Percentiles rank a stretch among this genome's conserved stretches.
Evolutionary conservation across 1,140 invertebrate genomes (phyloP).

Genomic region (Drosophila subpulchrella): DNA sequence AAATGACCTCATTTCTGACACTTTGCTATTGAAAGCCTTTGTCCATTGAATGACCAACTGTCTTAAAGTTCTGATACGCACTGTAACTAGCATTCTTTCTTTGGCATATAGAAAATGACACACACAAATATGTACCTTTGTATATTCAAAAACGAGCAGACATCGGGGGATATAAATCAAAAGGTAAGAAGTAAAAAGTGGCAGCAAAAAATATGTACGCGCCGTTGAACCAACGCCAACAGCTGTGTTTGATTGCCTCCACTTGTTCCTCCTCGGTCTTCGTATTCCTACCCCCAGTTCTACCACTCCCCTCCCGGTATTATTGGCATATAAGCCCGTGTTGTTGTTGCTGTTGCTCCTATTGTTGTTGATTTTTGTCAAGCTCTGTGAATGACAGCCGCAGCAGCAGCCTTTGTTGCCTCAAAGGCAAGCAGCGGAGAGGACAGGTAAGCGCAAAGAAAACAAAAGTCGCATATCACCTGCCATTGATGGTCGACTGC

Average conservation of each 20-base stretch:
- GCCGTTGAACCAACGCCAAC: slow-evolving; percentile 30
- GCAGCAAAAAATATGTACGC: slow-evolving; percentile 15
- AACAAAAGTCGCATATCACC: slow-evolving; percentile 38
- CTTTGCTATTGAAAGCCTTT: background rate
- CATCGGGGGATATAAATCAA: slow-evolving; percentile 32
- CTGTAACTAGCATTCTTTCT: slow-evolving; percentile 14
- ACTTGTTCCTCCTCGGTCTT: slow-evolving; percentile 18
- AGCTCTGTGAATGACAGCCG: slow-evolving; percentile 29
- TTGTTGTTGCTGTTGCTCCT: slow-evolving; percentile 1
- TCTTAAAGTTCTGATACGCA: slow-evolving; percentile 13
- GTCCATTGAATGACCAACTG: background rate
- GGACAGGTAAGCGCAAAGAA: slow-evolving; percentile 20
- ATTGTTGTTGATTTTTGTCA: slow-evolving; percentile 44
- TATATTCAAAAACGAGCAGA: slow-evolving; percentile 2
- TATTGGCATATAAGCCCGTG: slow-evolving; percentile 24
- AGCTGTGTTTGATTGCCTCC: slow-evolving; percentile 47
- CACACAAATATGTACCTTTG: background rate
- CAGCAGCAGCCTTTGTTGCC: slow-evolving; percentile 39
- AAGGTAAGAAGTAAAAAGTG: slow-evolving; percentile 33
- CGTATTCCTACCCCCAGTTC: background rate
- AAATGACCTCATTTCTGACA: background rate
- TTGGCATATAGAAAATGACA: slow-evolving; percentile 5
- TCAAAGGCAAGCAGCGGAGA: slow-evolving; percentile 10
- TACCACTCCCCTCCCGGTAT: slow-evolving; percentile 16
- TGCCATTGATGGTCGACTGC: slow-evolving; percentile 25